A percentile compares a stretch with the other conserved stretches of the same genome.
Conservation (phyloP, 2,113 vertebrate genomes). For the Cyprinus carpio region DNA sequence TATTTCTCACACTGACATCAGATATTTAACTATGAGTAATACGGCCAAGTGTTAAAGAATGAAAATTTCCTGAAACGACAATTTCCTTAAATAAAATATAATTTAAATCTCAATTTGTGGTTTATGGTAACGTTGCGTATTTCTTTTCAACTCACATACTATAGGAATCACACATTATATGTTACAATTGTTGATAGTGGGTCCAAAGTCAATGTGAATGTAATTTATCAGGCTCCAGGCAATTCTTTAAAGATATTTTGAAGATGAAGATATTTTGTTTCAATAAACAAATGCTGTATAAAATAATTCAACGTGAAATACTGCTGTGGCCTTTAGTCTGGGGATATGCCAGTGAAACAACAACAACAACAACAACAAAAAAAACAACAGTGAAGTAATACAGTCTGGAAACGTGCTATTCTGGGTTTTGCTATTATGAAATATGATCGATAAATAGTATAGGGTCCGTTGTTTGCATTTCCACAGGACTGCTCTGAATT, state of each 20-base stretch:
- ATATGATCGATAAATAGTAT: neutral
- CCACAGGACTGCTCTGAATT: neutral
- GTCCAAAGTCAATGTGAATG: neutral
- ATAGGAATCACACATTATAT: neutral
- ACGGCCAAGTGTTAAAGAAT: neutral
- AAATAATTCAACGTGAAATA: neutral
- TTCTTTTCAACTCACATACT: neutral
- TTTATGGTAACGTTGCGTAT: neutral
- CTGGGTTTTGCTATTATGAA: neutral
- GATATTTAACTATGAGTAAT: neutral
- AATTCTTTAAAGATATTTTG: neutral
- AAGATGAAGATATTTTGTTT: neutral
- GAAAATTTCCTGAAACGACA: neutral
- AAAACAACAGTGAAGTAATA: too few species aligned
- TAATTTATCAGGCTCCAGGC: neutral
- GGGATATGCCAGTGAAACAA: neutral
- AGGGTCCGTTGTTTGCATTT: neutral
- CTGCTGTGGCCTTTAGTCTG: neutral
- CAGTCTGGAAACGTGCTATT: neutral
- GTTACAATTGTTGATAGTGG: neutral
- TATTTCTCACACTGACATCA: neutral
- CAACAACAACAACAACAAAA: too few species aligned
- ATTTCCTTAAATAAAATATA: neutral
- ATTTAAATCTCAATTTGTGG: neutral
- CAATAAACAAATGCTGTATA: neutral